Evolutionary conservation across 2,113 vertebrate species (phyloP).

Genomic region (Rhea pennata): DNA sequence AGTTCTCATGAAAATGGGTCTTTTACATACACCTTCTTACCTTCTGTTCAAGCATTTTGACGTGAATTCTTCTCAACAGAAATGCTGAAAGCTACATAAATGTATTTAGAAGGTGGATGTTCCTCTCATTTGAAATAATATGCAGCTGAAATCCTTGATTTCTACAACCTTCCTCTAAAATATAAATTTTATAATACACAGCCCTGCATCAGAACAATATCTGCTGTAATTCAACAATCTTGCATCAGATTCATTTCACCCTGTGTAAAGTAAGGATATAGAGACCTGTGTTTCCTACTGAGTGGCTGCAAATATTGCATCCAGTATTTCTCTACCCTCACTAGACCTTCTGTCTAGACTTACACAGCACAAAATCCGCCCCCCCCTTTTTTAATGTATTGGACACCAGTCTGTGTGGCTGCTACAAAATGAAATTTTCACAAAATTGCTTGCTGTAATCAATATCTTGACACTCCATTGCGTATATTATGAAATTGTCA

Average conservation of each 20-base stretch:
- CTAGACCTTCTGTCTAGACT: slow-evolving; percentile 58
- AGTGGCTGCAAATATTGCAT: slow-evolving; percentile 29
- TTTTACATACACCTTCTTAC: not conserved
- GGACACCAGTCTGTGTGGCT: slow-evolving; percentile 51
- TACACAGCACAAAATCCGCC: slow-evolving; percentile 25
- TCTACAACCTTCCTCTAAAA: not conserved
- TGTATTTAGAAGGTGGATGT: not conserved
- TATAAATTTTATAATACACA: not conserved
- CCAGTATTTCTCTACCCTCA: slow-evolving; percentile 37
- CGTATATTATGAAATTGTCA: slow-evolving; percentile 29
- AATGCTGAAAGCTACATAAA: not conserved
- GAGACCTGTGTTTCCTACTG: slow-evolving; percentile 31
- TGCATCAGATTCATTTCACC: slow-evolving; percentile 54
- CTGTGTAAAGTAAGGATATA: slow-evolving; percentile 53
- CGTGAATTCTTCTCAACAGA: not conserved
- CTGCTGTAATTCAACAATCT: slow-evolving; percentile 2
- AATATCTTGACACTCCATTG: slow-evolving; percentile 71
- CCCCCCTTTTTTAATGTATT: slow-evolving; percentile 6
- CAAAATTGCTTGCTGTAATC: slow-evolving; percentile 66
- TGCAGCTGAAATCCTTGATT: not conserved
- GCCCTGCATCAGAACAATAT: not conserved
- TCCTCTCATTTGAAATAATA: not conserved
- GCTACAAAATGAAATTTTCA: slow-evolving; percentile 66
- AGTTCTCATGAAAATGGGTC: not conserved
- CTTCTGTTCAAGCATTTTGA: not conserved